Evolutionary conservation across 2,888 invertebrate genomes (phyloP), one percentile per base, ranked within the genome.

Genomic region (Megaustenia siamemsis): DNA sequence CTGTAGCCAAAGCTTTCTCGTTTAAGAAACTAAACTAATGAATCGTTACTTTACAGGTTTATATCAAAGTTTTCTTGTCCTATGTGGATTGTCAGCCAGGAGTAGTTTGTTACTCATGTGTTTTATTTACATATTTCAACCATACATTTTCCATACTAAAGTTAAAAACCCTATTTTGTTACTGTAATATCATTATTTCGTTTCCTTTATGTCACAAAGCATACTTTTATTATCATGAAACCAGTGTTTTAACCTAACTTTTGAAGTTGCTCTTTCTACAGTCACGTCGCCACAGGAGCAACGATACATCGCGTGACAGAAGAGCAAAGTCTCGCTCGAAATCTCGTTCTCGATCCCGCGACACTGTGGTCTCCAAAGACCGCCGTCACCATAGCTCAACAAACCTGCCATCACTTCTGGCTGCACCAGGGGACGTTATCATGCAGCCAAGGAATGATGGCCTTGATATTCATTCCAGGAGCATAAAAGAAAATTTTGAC

Each of bases 391-490:
- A 60, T 40, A 77, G 56, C 53, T 28, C 28, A 32, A 32, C 71
- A 28, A 45, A 78, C 43, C 32, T 45, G 32, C 43, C 77, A 0
- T n/a, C n/a, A n/a, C 38, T 83, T 6, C 1, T 66, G 53, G 35
- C 83, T 18, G 53, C n/a, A 1, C 68, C 76, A 21, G 77, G 83
- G n/a, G 83, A 83, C 28, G n/a, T 83, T n/a, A 78, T 78, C 43
- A 71, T 83, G 56, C 53, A 6, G 21, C 3, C 69, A 6, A 68
- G 45, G 24, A 49, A 53, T 15, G 43, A 77, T 21, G 71, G 71
- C 53, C 3, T 49, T 18, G 32, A 0, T 4, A 8, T 12, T n/a
- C 10, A 32, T 35, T 10, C 21, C 32, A 18, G 69, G 21, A 35
- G 21, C 60, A 32, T 6, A 1, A 40, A 56, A 28, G 38, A 71